These are phyloP conservation scores for Temnothorax curvispinosus DNA, from an alignment of 1,140 invertebrate genomes.

Conservation along the genomic window DNA sequence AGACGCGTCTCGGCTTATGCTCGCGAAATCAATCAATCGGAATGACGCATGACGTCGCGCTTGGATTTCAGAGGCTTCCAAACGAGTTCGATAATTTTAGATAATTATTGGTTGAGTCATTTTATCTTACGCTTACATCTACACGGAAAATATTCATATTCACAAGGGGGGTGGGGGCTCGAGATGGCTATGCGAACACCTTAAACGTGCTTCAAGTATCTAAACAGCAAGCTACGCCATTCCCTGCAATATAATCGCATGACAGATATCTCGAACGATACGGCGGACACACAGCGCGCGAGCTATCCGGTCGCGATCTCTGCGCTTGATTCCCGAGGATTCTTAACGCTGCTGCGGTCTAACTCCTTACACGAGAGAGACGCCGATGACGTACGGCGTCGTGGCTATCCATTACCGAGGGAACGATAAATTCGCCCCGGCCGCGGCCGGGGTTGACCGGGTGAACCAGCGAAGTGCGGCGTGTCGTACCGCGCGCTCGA, in stretches of 20 bases:
- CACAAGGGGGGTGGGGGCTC: background rate
- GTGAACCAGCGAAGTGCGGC: slow-evolving; percentile 69
- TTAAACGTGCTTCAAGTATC: background rate
- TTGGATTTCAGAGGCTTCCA: background rate
- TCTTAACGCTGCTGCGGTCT: slow-evolving; percentile 38
- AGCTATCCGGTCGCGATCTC: slow-evolving; percentile 48
- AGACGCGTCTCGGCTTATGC: background rate
- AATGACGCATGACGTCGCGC: slow-evolving; percentile 16
- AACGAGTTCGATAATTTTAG: background rate
- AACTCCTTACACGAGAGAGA: slow-evolving; percentile 65
- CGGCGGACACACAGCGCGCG: slow-evolving; percentile 35
- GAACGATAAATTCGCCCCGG: slow-evolving; percentile 74
- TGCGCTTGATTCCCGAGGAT: slow-evolving; percentile 66
- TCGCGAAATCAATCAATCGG: slow-evolving; percentile 35
- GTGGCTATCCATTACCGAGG: slow-evolving; percentile 75
- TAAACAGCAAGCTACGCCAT: slow-evolving; percentile 5
- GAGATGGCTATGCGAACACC: background rate
- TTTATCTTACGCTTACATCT: background rate
- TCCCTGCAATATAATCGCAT: slow-evolving; percentile 16
- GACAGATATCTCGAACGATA: slow-evolving; percentile 46
- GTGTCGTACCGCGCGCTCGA: slow-evolving; percentile 70
- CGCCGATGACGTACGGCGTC: slow-evolving; percentile 76
- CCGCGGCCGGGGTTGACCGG: slow-evolving; percentile 69
- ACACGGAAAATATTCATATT: background rate
- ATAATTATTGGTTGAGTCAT: background rate